Conservation (phyloP, 2,113 vertebrate species). For the Cygnus buccinator region DNA sequence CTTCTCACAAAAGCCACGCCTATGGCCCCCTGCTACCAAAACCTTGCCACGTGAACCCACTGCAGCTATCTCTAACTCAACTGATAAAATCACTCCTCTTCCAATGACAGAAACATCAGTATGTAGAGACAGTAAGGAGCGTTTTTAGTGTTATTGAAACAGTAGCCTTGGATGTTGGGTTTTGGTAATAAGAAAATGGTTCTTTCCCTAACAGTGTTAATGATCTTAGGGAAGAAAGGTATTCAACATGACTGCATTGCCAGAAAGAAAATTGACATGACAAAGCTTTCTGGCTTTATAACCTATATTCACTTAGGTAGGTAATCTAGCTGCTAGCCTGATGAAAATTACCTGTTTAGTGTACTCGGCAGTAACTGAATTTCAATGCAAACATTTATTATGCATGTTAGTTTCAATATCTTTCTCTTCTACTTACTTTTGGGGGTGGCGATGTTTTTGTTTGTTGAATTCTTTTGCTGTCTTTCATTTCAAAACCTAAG, state of each 20-base stretch:
- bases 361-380: neutral
- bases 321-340: neutral
- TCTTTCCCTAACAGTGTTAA: neutral
- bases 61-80: neutral
- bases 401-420: neutral
- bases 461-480: neutral
- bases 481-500: neutral
- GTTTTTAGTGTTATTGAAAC: neutral
- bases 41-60: too few species aligned
- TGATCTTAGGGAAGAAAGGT: neutral
- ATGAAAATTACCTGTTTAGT: constrained; percentile 5
- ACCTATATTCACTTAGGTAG: neutral
- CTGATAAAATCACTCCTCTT: neutral
- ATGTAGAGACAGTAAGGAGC: neutral
- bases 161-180: neutral
- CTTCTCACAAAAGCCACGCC: too few species aligned
- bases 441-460: neutral
- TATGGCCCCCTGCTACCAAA: too few species aligned
- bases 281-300: neutral
- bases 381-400: neutral
- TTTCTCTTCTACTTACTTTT: neutral
- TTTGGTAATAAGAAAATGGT: neutral
- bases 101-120: neutral
- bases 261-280: neutral
- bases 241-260: neutral